Evolutionary conservation across 2,113 vertebrate genomes (phyloP).

Genomic region (Myotis davidii): DNA sequence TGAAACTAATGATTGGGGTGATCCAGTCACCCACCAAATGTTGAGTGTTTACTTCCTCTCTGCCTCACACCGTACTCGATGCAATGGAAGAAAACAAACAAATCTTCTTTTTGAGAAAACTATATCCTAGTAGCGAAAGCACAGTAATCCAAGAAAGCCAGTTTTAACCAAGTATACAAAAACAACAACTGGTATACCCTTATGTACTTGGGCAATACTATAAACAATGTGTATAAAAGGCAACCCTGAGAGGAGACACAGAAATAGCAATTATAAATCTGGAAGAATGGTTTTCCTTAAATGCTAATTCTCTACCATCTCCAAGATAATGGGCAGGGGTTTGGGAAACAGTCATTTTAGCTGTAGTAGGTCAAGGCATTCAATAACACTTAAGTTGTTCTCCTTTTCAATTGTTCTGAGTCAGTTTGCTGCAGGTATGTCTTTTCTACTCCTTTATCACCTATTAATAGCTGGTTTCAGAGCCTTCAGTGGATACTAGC

Average conservation of each 20-base stretch:
- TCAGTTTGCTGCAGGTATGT: not conserved
- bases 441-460: not conserved
- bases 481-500: not conserved
- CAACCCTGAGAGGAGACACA: not conserved
- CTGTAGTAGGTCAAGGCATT: not conserved
- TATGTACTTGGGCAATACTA: not conserved
- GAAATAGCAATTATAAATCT: not conserved
- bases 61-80: not conserved
- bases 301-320: not conserved
- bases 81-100: not conserved
- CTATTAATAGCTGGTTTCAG: not conserved
- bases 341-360: constrained; percentile 16
- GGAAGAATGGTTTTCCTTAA: constrained; percentile 30
- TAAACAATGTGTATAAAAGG: not conserved
- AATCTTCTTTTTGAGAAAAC: not conserved
- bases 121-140: not conserved
- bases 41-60: not conserved
- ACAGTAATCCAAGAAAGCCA: not conserved
- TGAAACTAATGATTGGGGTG: not conserved
- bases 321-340: not conserved
- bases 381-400: not conserved
- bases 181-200: not conserved
- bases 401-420: not conserved
- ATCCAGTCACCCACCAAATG: not conserved
- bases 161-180: not conserved